Percentiles rank a stretch among this genome's conserved stretches.
phyloP scores from a whole-genome alignment of 2,113 vertebrate genomes.

The Centropus bengalensis region DNA sequence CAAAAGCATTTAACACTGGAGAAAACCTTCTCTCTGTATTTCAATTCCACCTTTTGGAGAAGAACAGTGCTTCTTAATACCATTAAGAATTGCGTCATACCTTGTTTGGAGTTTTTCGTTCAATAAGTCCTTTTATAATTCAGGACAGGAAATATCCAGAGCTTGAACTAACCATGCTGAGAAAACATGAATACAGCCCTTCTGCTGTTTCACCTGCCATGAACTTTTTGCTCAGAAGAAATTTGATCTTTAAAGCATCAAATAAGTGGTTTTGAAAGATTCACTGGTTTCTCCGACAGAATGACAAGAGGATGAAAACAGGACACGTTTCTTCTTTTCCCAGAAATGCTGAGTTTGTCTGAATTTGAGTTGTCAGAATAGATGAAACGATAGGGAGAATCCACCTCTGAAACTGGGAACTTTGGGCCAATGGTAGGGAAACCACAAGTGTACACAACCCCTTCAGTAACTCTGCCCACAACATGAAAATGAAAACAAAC shows the following conservation, averaged over 20 bases:
- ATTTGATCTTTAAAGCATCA: not conserved
- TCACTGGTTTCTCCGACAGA: not conserved
- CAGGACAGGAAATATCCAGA: not conserved
- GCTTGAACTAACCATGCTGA: not conserved
- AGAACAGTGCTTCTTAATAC: not conserved
- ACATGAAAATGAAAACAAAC: no score
- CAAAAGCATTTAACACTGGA: not conserved
- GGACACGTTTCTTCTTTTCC: not conserved
- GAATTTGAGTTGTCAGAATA: not conserved
- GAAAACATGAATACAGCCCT: not conserved
- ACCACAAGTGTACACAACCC: not conserved
- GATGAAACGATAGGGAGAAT: not conserved
- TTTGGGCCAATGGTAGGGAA: not conserved
- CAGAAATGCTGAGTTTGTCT: not conserved
- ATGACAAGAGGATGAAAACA: not conserved
- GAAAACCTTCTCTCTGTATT: not conserved
- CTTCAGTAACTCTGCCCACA: not conserved
- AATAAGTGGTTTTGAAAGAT: not conserved
- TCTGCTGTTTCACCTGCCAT: not conserved
- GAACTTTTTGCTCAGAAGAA: not conserved
- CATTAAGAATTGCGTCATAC: constrained; percentile 21
- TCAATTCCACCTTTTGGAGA: constrained; percentile 7
- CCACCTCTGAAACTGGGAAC: not conserved
- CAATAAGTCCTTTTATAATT: constrained; percentile 19
- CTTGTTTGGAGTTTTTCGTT: constrained; percentile 46